Percentiles rank a stretch among this genome's conserved stretches.
phyloP scores from a whole-genome alignment of 2,888 invertebrate species.

The Drosophila maculinotata region DNA sequence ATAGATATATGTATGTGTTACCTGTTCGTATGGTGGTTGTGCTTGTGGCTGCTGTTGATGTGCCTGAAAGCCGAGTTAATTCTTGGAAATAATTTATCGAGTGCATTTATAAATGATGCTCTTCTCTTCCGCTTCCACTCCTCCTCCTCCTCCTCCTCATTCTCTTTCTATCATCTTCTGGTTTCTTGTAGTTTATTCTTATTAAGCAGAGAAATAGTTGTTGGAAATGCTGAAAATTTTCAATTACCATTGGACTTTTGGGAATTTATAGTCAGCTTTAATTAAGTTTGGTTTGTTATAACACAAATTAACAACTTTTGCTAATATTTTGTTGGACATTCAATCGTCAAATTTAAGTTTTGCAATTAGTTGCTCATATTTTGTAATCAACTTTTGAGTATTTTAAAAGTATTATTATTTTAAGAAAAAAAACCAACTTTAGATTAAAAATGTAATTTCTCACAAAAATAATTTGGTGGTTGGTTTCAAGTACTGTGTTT shows the following conservation, averaged over 20 bases:
- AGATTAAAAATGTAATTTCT: too few species aligned
- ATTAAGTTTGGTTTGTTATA: background rate
- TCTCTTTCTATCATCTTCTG: slow-evolving; percentile 3
- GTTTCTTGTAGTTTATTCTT: too few species aligned
- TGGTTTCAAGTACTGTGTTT: too few species aligned
- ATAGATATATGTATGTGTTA: slow-evolving; percentile 4
- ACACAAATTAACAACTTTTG: background rate
- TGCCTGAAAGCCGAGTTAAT: slow-evolving; percentile 71
- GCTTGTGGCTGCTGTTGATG: slow-evolving; percentile 59
- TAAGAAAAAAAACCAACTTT: too few species aligned
- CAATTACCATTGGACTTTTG: slow-evolving; percentile 38
- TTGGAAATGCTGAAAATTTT: slow-evolving; percentile 40
- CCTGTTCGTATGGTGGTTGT: slow-evolving; percentile 15
- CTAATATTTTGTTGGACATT: background rate
- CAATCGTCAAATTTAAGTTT: too few species aligned
- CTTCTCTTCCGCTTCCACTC: slow-evolving; percentile 24
- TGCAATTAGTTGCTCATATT: too few species aligned
- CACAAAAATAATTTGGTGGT: too few species aligned
- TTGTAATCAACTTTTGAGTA: too few species aligned
- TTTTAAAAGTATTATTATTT: too few species aligned
- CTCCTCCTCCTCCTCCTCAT: background rate
- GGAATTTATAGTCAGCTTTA: slow-evolving; percentile 31
- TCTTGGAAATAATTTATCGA: slow-evolving; percentile 74
- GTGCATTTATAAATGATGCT: slow-evolving; percentile 78
- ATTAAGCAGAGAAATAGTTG: background rate